These are phyloP conservation scores for Cremastinae sp. DNA, from an alignment of 2,888 invertebrate species.

Conservation along the genomic window DNA sequence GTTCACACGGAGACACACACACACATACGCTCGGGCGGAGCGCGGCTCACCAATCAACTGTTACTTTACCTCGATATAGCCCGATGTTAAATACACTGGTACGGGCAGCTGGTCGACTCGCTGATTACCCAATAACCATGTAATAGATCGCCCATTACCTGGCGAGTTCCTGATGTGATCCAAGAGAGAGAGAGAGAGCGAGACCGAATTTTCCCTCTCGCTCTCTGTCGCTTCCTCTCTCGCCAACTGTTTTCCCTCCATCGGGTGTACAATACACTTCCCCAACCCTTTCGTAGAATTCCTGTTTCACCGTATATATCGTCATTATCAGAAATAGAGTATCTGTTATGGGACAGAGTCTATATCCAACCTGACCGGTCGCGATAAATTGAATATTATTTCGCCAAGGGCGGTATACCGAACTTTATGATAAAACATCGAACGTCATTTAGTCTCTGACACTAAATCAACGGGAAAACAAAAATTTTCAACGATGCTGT, in stretches of 20 bases:
- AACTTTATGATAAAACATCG: slow-evolving; percentile 4
- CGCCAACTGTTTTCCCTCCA: slow-evolving; percentile 39
- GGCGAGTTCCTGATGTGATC: slow-evolving; percentile 50
- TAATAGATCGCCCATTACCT: slow-evolving; percentile 65
- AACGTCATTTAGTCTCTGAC: slow-evolving; percentile 15
- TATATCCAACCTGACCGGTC: slow-evolving; percentile 32
- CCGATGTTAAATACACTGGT: slow-evolving; percentile 64
- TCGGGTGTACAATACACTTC: slow-evolving; percentile 28
- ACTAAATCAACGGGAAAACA: background rate
- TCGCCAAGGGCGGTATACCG: background rate
- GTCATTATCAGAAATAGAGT: slow-evolving; percentile 57
- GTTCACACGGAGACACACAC: background rate
- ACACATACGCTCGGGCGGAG: slow-evolving; percentile 46
- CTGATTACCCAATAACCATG: slow-evolving; percentile 66
- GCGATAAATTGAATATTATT: slow-evolving; percentile 57
- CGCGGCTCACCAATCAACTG: slow-evolving; percentile 65
- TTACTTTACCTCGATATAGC: slow-evolving; percentile 64
- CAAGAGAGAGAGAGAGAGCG: slow-evolving; percentile 9
- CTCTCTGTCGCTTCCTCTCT: no score
- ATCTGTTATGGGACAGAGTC: slow-evolving; percentile 11
- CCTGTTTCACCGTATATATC: slow-evolving; percentile 59
- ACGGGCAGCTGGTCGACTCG: slow-evolving; percentile 52
- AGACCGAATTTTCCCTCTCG: slow-evolving; percentile 23
- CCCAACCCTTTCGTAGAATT: slow-evolving; percentile 35
- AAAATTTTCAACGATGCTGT: background rate